A percentile compares a stretch with the other conserved stretches of the same genome.
These are phyloP conservation scores for Electrona antarctica DNA, from an alignment of 2,113 vertebrate genomes.

Conservation along the genomic window DNA sequence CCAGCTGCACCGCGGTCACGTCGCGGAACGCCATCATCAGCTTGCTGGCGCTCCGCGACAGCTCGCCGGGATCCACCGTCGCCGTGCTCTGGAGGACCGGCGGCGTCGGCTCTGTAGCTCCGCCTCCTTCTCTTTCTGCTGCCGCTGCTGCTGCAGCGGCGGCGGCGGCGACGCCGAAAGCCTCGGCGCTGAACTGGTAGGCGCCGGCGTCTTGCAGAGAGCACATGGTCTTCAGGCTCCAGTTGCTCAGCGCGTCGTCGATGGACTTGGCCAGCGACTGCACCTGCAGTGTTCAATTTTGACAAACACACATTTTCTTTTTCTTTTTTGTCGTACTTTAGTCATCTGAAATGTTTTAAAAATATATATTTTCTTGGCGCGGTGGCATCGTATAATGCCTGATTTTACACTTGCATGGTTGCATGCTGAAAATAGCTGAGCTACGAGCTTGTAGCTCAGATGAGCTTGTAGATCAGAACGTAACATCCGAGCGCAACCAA, in stretches of 20 bases:
- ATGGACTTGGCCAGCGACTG: conserved; percentile 98
- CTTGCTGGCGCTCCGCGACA: conserved; percentile 88
- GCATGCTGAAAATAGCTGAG: too few relatives aligned
- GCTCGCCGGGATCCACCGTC: conserved; percentile 74
- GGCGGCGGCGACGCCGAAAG: conserved; percentile 76
- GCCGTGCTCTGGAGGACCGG: conserved; percentile 54
- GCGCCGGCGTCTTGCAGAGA: conserved; percentile 90
- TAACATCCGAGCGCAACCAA: too few relatives aligned
- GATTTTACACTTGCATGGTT: too few relatives aligned
- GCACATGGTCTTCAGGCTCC: conserved; percentile 98
- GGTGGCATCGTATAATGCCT: too few relatives aligned
- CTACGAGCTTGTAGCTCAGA: too few relatives aligned
- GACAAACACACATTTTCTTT: too few relatives aligned
- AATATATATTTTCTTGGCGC: too few relatives aligned
- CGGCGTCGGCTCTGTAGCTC: conserved; percentile 42
- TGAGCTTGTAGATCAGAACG: too few relatives aligned
- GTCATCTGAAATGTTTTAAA: too few relatives aligned
- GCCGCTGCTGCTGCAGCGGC: conserved; percentile 12
- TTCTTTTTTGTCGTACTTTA: too few relatives aligned
- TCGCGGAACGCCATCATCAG: conserved; percentile 98
- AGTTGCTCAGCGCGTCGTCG: conserved; percentile 96
- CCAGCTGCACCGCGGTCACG: conserved; percentile 91
- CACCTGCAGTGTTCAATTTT: conserved; percentile 61
- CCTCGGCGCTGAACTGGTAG: conserved; percentile 88
- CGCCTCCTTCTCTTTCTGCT: conserved; percentile 46